phyloP scores from a whole-genome alignment of 2,888 invertebrate species.

The Conchocele bisecta region DNA sequence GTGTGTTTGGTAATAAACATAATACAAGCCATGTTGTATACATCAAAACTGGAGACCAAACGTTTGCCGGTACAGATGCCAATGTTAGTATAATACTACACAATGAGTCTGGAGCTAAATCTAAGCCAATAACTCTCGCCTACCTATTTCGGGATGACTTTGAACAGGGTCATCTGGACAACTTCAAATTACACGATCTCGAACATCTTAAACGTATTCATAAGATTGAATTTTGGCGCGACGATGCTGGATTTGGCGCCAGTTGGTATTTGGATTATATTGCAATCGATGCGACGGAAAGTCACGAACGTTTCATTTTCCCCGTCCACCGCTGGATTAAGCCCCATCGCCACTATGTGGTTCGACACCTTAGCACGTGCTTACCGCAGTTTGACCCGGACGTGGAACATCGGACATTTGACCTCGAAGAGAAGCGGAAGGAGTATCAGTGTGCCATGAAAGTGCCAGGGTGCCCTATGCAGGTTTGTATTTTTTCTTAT shows the following conservation, averaged over 20 bases:
- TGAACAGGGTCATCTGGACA: slow-evolving; percentile 80
- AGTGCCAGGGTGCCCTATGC: slow-evolving; percentile 57
- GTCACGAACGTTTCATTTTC: slow-evolving; percentile 68
- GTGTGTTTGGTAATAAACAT: too few species aligned
- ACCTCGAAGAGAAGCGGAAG: slow-evolving; percentile 78
- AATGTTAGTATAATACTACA: slow-evolving; percentile 80
- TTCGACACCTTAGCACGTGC: slow-evolving; percentile 79
- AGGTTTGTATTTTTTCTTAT: too few species aligned
- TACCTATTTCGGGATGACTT: slow-evolving; percentile 75
- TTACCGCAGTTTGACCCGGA: slow-evolving; percentile 82
- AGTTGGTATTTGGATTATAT: slow-evolving; percentile 82
- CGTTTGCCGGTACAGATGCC: slow-evolving; percentile 81
- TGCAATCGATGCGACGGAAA: slow-evolving; percentile 62
- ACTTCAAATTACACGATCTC: slow-evolving; percentile 66
- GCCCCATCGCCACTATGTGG: slow-evolving; percentile 75
- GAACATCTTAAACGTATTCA: slow-evolving; percentile 52
- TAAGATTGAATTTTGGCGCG: slow-evolving; percentile 81
- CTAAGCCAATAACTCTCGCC: slow-evolving; percentile 78
- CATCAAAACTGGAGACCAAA: slow-evolving; percentile 83
- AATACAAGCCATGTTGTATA: slow-evolving; percentile 60
- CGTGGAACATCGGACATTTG: slow-evolving; percentile 75
- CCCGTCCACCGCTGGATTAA: slow-evolving; percentile 83
- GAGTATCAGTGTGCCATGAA: slow-evolving; percentile 67
- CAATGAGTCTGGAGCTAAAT: slow-evolving; percentile 74
- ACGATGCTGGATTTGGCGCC: slow-evolving; percentile 73